phyloP scores from a whole-genome alignment of 2,113 vertebrate genomes.

The Lucifuga dentata region DNA sequence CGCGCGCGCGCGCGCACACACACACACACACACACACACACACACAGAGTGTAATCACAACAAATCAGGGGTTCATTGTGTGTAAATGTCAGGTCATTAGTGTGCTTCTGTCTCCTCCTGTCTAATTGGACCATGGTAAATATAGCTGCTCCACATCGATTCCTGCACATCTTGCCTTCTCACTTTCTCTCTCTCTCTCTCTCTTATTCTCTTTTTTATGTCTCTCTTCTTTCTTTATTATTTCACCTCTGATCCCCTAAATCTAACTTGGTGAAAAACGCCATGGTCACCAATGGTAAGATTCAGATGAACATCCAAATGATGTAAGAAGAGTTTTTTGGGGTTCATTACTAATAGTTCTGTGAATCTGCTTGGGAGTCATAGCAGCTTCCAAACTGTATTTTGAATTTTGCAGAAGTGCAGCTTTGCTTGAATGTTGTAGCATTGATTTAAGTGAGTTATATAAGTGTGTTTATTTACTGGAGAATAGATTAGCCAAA shows the following conservation, averaged over 20 bases:
- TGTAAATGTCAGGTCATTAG: slow-evolving; percentile 78
- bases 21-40: slow-evolving; percentile 10
- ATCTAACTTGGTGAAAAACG: slow-evolving; percentile 3
- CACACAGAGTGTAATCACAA: slow-evolving; percentile 53
- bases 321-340: no score
- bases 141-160: slow-evolving; percentile 66
- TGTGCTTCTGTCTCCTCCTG: slow-evolving; percentile 61
- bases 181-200: slow-evolving; percentile 2
- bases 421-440: no score
- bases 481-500: slow-evolving; percentile 8
- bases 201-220: slow-evolving; percentile 1
- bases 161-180: slow-evolving; percentile 44
- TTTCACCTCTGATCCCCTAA: slow-evolving; percentile 13
- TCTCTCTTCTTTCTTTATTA: slow-evolving; percentile 1
- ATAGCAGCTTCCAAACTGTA: no score
- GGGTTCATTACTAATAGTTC: no score
- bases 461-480: no score
- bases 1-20: slow-evolving; percentile 9
- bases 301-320: background rate
- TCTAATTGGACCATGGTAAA: slow-evolving; percentile 73
- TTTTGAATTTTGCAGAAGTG: no score
- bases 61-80: slow-evolving; percentile 63
- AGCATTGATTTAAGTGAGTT: no score
- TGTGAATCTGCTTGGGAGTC: no score
- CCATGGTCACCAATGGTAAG: background rate